These are phyloP conservation scores for Enteromius trimaculatus DNA, from an alignment of 2,797 vertebrate species.

Conservation along the genomic window DNA sequence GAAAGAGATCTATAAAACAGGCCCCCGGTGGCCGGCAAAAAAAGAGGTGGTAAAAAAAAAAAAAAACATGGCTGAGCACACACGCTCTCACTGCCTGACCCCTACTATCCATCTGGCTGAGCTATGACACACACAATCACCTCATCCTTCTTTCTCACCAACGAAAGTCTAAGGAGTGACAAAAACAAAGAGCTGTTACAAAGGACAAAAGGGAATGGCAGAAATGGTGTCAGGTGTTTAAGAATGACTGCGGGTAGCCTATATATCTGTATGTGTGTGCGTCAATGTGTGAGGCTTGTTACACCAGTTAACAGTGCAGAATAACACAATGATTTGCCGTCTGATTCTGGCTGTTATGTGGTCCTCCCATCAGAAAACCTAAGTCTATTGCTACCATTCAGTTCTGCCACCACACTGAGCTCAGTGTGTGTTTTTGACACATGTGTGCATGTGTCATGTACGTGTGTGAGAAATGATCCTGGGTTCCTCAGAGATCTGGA, in stretches of 20 bases:
- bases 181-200: slow-evolving; percentile 54
- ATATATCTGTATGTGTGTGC: slow-evolving; percentile 35
- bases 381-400: slow-evolving; percentile 43
- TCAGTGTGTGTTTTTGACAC: slow-evolving; percentile 18
- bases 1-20: slow-evolving; percentile 60
- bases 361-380: slow-evolving; percentile 71
- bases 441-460: slow-evolving; percentile 49
- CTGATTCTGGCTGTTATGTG: slow-evolving; percentile 57
- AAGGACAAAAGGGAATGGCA: slow-evolving; percentile 15
- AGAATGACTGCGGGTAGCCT: slow-evolving; percentile 31
- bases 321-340: slow-evolving; percentile 62
- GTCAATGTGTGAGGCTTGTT: slow-evolving; percentile 48
- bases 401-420: slow-evolving; percentile 38
- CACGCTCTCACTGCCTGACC: slow-evolving; percentile 34
- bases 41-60: slow-evolving; percentile 9
- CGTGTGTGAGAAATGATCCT: slow-evolving; percentile 41
- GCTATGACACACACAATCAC: slow-evolving; percentile 43
- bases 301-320: slow-evolving; percentile 63
- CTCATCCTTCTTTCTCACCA: slow-evolving; percentile 35
- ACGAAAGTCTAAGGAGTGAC: slow-evolving; percentile 24
- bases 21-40: slow-evolving; percentile 36
- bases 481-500: slow-evolving; percentile 81
- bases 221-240: slow-evolving; percentile 33
- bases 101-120: slow-evolving; percentile 27
- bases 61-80: slow-evolving; percentile 44